A percentile compares a stretch with the other conserved stretches of the same genome.
Conservation (phyloP, 2,888 invertebrate genomes). For the Scaptomyza reducta region DNA sequence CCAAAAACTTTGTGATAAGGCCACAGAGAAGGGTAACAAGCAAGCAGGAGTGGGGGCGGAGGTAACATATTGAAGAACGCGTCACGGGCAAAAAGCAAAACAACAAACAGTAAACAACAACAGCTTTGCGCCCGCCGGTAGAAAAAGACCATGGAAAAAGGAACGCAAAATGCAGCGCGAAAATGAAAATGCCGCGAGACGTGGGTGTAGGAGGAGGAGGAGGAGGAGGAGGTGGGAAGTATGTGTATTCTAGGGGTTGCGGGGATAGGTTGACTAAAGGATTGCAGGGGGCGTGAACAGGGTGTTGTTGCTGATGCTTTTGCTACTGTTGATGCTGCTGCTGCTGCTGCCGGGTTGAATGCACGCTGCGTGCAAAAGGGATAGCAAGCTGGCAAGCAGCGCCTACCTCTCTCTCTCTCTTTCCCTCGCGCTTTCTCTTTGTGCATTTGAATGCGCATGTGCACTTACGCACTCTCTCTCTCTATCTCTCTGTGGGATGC, state of each 20-base stretch:
- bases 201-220: constrained; percentile 15
- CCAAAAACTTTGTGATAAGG: constrained; percentile 72
- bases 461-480: constrained; percentile 21
- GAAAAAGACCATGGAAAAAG: constrained; percentile 48
- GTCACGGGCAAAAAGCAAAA: constrained; percentile 36
- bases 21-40: constrained; percentile 54
- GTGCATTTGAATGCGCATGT: constrained; percentile 48
- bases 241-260: constrained; percentile 16
- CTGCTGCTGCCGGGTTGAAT: constrained; percentile 67
- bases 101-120: constrained; percentile 59
- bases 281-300: constrained; percentile 37
- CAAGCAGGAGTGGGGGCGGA: background rate
- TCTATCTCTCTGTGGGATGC: constrained; percentile 37
- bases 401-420: constrained; percentile 15
- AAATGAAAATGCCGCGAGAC: constrained; percentile 52
- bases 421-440: constrained; percentile 20
- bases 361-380: constrained; percentile 60
- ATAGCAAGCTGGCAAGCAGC: constrained; percentile 25
- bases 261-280: constrained; percentile 2
- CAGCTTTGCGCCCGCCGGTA: constrained; percentile 55
- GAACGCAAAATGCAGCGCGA: constrained; percentile 50
- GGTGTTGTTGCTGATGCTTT: constrained; percentile 38
- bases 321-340: constrained; percentile 15
- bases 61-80: constrained; percentile 25
- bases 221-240: constrained; percentile 23